Conservation (phyloP, 2,797 vertebrate species). For the Neosilurus mollespiculum region DNA sequence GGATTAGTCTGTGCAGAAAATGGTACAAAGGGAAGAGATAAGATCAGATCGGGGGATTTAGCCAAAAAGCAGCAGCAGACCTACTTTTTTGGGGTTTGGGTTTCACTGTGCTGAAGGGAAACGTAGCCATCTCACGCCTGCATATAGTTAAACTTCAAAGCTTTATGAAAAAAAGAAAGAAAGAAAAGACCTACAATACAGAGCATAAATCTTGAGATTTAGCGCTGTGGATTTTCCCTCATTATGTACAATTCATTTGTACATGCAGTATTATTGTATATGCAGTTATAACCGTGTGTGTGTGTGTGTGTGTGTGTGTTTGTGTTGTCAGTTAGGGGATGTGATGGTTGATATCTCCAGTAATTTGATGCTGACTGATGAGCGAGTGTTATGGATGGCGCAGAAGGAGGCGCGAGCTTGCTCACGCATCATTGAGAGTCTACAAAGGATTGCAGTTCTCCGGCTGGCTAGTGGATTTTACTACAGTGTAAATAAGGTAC, state of each 20-base stretch:
- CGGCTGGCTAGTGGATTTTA: constrained; percentile 85
- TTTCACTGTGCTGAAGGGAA: constrained; percentile 41
- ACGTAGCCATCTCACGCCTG: constrained; percentile 43
- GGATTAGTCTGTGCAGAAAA: constrained; percentile 22
- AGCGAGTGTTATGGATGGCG: constrained; percentile 90
- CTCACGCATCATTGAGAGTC: constrained; percentile 86
- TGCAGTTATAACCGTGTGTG: no score
- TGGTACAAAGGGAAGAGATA: constrained; percentile 40
- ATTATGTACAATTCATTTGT: no score
- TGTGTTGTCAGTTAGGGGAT: constrained; percentile 75
- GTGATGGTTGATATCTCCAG: constrained; percentile 97
- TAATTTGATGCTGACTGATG: constrained; percentile 94
- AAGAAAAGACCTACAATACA: background rate
- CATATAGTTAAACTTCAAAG: background rate
- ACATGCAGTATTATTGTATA: no score
- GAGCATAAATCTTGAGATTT: background rate
- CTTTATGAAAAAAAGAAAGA: no score
- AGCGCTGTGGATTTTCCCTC: no score
- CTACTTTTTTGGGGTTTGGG: constrained; percentile 26
- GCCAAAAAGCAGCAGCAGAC: constrained; percentile 3
- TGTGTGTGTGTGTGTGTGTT: no score
- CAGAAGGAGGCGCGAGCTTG: constrained; percentile 91
- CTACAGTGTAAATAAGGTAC: constrained; percentile 80
- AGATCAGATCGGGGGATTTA: constrained; percentile 47
- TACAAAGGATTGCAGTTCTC: constrained; percentile 86